Conservation (phyloP, 2,888 invertebrate genomes). For the Digitonthophagus gazella region DNA sequence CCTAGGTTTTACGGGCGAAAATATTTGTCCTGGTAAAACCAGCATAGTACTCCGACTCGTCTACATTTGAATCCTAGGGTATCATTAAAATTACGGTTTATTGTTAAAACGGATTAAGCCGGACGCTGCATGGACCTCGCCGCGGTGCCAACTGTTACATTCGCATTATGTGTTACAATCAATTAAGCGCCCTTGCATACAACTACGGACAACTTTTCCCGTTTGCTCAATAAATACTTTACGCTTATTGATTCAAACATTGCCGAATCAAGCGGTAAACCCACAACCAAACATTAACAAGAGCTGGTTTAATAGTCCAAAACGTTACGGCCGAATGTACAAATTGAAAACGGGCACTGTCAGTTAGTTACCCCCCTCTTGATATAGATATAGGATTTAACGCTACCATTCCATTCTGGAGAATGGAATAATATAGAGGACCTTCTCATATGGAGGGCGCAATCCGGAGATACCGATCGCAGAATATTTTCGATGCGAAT, state of each 20-base stretch:
- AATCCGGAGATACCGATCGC: no score
- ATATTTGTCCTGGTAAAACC: neutral
- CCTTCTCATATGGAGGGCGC: no score
- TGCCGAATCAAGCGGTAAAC: neutral
- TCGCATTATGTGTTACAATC: no score
- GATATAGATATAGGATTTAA: no score
- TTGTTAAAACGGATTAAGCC: neutral
- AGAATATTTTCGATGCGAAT: no score
- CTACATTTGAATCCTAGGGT: neutral
- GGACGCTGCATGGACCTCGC: no score
- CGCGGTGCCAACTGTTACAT: no score
- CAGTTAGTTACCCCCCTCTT: no score
- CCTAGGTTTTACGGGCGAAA: neutral
- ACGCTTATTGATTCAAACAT: neutral
- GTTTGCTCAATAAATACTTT: neutral
- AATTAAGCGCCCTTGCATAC: neutral
- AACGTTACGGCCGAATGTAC: neutral
- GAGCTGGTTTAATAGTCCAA: neutral
- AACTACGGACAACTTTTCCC: no score
- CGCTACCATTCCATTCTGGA: no score
- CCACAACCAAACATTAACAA: neutral
- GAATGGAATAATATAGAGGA: no score
- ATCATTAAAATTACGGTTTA: neutral
- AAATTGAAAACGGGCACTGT: no score
- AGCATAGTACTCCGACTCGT: neutral